A percentile compares a stretch with the other conserved stretches of the same genome.
Conservation (phyloP, 2,888 invertebrate genomes). For the Keiferia lycopersicella region DNA sequence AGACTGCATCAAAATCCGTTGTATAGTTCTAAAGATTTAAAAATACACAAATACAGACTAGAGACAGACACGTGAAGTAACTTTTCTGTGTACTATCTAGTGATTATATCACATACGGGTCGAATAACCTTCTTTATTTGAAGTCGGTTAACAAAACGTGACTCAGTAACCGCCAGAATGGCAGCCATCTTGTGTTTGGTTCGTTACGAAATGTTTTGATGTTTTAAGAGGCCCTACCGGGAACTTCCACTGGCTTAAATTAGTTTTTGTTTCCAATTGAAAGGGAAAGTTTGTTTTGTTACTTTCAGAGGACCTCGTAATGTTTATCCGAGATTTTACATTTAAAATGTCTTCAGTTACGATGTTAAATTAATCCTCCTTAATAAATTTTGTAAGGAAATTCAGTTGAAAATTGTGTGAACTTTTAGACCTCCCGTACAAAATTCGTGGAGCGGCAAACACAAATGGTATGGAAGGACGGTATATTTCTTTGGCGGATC, state of each 20-base stretch:
- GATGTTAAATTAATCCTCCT: too few species aligned
- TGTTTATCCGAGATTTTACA: neutral
- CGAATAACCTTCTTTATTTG: slow-evolving; percentile 25
- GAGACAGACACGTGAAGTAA: too few species aligned
- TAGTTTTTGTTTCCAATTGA: slow-evolving; percentile 8
- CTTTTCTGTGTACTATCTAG: too few species aligned
- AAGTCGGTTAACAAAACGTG: slow-evolving; percentile 20
- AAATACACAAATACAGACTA: too few species aligned
- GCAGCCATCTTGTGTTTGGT: slow-evolving; percentile 43
- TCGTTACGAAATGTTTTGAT: slow-evolving; percentile 15
- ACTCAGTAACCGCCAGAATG: slow-evolving; percentile 36
- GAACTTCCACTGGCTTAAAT: slow-evolving; percentile 1
- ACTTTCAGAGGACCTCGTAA: neutral
- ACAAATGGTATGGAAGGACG: too few species aligned
- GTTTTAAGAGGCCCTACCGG: slow-evolving; percentile 9
- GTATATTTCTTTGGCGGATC: too few species aligned
- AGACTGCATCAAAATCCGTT: too few species aligned
- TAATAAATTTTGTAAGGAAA: too few species aligned
- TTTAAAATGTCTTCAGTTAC: neutral
- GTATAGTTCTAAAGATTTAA: too few species aligned
- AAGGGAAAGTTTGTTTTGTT: slow-evolving; percentile 3
- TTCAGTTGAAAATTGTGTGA: too few species aligned
- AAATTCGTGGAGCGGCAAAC: too few species aligned
- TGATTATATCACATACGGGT: slow-evolving; percentile 48
- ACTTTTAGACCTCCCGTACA: too few species aligned